These are phyloP conservation scores for Conus ventricosus DNA, from an alignment of 1,140 invertebrate species.

Conservation along the genomic window DNA sequence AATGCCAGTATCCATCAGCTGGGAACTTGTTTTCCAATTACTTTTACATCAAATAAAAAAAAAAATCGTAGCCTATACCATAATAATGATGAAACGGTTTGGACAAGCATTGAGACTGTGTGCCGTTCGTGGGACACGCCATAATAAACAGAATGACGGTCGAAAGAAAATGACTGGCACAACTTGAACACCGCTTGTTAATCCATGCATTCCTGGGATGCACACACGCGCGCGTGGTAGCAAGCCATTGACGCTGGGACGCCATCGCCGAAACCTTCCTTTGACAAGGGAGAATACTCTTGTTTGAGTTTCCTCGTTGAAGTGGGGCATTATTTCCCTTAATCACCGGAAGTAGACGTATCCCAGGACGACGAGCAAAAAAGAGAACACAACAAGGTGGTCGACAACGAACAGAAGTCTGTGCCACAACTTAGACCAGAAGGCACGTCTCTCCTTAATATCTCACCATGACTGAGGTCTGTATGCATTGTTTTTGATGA, in stretches of 20 bases:
- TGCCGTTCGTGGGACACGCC: no score
- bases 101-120: no score
- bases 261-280: background rate
- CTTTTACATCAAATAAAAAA: no score
- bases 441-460: background rate
- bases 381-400: background rate
- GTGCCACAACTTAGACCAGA: background rate
- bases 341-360: slow-evolving; percentile 8
- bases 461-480: slow-evolving; percentile 29
- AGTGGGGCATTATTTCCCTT: background rate
- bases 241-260: background rate
- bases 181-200: no score
- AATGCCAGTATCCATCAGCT: no score
- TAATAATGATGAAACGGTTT: no score
- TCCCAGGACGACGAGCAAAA: background rate
- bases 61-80: no score
- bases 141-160: no score
- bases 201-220: background rate
- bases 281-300: background rate
- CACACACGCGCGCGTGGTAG: background rate
- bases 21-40: no score
- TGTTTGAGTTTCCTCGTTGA: background rate
- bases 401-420: background rate
- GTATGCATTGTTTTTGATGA: background rate
- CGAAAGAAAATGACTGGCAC: no score